Base-by-base conservation (phyloP, 2,797 vertebrate species). In the Callimico goeldii region DNA sequence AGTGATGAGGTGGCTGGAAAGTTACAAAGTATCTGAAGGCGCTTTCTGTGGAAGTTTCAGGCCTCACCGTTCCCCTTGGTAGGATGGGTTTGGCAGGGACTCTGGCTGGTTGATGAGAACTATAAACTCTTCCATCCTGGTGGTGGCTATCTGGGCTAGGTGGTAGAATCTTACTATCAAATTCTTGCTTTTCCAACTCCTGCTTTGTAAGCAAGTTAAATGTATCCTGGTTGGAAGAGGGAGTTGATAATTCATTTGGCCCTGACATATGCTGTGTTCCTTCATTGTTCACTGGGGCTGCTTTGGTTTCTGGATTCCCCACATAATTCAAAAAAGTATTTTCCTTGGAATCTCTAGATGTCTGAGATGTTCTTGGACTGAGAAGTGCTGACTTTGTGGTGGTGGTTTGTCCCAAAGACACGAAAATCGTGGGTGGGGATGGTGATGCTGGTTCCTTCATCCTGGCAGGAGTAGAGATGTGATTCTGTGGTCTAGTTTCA, bases 21-120 rank as follows among this genome's bases (percentile, higher is more conserved):
- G 98, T 98, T 55, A 90, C 22, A 43, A 98, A 96, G 90, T 97
- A 91, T 50, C 4, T 77, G 72, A 97, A 61, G 46, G 83, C 57
- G 50, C 95, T 93, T 61, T 91, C 93, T 17, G 97, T 98, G 93
- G 97, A 91, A 17, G 55, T 6, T 14, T 43, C 95, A 0, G 83
- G 75, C 13, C 97, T 98, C 61, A 67, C 26, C 1, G 98, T 98
- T 11, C 89, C 97, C 91, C 96, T 97, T 1, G 86, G 50, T 1
- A 95, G 92, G 83, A 70, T 30, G 5, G 95, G 95, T 52, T 96
- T 95, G 87, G 94, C 93, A 81, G 97, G 97, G 17, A 76, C 58
- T 36, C 92, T 22, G 85, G 90, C 41, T 1, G 96, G 96, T 70
- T 98, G 97, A 86, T 88, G 94, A 52, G 96, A 85, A 15, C 2